Base-by-base conservation (phyloP, 2,113 vertebrate species). In the Onychorhynchus coronatus region DNA sequence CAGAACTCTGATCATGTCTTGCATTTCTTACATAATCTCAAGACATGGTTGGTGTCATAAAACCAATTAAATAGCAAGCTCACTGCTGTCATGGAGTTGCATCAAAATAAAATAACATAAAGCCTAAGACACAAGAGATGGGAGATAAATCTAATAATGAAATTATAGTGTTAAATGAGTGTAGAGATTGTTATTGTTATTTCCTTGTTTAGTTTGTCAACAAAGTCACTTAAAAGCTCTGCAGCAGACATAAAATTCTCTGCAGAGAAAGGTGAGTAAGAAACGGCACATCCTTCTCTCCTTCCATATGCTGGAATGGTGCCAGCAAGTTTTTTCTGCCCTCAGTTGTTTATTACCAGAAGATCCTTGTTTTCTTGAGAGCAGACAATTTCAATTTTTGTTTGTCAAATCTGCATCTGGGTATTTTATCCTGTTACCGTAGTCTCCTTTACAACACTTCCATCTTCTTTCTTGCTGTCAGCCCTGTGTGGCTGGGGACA, bases 381-480 rank as follows among this genome's bases (percentile, higher is more conserved):
- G 23, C 27, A 65, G 41, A 3, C 15, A 46, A 24, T 82, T 85
- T 59, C 8, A 27, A 5, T 20, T 76, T 82, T 89, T 87, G 14
- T 41, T 41, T 85, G 20, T 35, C 6, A 33, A 47, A 58, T 79
- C 58, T 1, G 0, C 0, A 0, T 82, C 15, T 56, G 0, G 0
- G 35, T 82, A 5, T 63, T 91, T 53, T 68, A 14, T 49, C 33
- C 9, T 49, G 20, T 65, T 81, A 33, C 3, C 33, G 9, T 44
- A 22, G 23, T 33, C n/a, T 65, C 8, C 37, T 88, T 95, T 77
- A 49, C 39, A 61, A 33, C 6, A 11, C 12, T 68, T 42, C 6
- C 8, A 0, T 75, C 14, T 56, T 46, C 28, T 49, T 77, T 78
- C 41, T 91, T 2, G 1, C 41, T 66, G 6, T 47, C 42, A 82